phyloP scores from a whole-genome alignment of 2,797 vertebrate species.

The Epinephelus coioides region DNA sequence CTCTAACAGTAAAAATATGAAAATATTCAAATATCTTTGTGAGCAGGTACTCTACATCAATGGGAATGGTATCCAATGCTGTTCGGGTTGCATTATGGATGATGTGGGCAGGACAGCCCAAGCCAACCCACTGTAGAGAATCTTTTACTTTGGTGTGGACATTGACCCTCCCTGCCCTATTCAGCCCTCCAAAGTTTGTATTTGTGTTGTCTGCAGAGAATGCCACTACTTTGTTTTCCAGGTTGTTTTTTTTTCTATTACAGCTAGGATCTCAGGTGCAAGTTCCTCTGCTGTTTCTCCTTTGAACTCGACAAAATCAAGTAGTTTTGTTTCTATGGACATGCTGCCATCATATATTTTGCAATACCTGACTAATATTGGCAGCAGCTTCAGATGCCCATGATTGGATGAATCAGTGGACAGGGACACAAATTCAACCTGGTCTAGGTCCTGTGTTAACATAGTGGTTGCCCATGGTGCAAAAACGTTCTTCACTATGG shows the following conservation, averaged over 20 bases:
- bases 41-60: slow-evolving; percentile 8
- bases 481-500: background rate
- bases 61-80: slow-evolving; percentile 2
- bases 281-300: background rate
- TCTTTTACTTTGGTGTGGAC: background rate
- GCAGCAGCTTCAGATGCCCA: background rate
- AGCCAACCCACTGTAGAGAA: background rate
- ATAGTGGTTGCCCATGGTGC: background rate
- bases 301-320: background rate
- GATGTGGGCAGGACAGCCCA: slow-evolving; percentile 1
- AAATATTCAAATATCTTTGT: slow-evolving; percentile 7
- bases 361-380: background rate
- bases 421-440: background rate
- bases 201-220: slow-evolving; percentile 15
- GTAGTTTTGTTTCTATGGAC: background rate
- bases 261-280: background rate
- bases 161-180: background rate
- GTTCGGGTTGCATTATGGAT: background rate
- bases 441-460: background rate
- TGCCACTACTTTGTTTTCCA: background rate
- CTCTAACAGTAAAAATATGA: background rate
- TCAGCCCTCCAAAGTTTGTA: background rate
- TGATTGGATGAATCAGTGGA: background rate
- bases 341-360: background rate
- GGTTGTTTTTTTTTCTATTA: background rate